phyloP scores from a whole-genome alignment of 2,113 vertebrate genomes.

The Oncorhynchus clarkii region DNA sequence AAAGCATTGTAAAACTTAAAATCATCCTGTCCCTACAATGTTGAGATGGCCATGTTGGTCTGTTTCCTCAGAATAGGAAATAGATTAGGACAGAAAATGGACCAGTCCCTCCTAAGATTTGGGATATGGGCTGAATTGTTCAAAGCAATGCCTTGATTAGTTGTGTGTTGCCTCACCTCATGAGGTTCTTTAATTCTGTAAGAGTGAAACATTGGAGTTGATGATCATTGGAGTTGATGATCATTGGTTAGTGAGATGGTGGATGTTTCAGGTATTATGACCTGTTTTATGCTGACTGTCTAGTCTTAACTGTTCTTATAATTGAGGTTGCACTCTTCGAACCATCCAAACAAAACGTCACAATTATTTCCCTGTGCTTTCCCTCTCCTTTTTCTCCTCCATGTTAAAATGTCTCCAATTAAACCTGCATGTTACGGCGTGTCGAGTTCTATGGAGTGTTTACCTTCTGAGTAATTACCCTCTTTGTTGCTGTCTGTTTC shows the following conservation, averaged over 20 bases:
- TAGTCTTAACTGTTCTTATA: too few species aligned
- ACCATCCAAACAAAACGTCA: too few species aligned
- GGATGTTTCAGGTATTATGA: too few species aligned
- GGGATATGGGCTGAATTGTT: background rate
- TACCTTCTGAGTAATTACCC: constrained; percentile 59
- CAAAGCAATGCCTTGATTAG: background rate
- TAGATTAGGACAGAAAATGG: background rate
- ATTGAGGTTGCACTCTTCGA: too few species aligned
- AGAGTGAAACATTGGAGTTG: too few species aligned
- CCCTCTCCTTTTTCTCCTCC: constrained; percentile 3
- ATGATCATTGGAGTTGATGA: too few species aligned
- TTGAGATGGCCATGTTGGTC: background rate
- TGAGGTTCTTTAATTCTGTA: background rate
- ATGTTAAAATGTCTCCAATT: constrained; percentile 27
- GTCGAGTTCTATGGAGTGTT: constrained; percentile 45
- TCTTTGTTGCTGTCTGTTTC: constrained; percentile 44
- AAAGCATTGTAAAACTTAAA: background rate
- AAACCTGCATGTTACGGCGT: constrained; percentile 23
- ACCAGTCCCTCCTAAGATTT: background rate
- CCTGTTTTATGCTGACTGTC: too few species aligned
- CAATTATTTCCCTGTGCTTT: constrained; percentile 1
- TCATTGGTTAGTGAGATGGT: too few species aligned
- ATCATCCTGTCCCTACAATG: background rate
- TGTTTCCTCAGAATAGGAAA: constrained; percentile 1
- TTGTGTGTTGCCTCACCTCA: background rate